A percentile compares a stretch with the other conserved stretches of the same genome.
These are phyloP conservation scores for Rhabdophis nuchalis DNA, from an alignment of 2,797 vertebrate genomes.

Conservation along the genomic window DNA sequence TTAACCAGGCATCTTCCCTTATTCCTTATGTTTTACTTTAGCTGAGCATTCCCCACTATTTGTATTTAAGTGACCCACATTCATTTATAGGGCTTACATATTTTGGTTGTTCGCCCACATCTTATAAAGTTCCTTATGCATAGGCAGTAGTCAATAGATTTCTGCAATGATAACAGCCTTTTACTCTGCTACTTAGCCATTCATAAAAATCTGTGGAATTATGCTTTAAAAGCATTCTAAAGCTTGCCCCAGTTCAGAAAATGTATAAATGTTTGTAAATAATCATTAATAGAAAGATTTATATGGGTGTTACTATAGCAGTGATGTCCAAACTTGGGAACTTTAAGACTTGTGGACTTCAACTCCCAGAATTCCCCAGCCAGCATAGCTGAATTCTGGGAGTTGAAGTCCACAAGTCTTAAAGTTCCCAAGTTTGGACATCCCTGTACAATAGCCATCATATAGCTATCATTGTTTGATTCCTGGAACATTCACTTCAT, in stretches of 20 bases:
- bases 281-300: background rate
- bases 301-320: background rate
- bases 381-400: too few species aligned
- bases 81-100: background rate
- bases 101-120: background rate
- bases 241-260: background rate
- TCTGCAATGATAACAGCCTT: background rate
- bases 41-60: background rate
- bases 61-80: background rate
- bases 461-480: background rate
- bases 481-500: background rate
- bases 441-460: too few species aligned
- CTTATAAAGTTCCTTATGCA: background rate
- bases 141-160: background rate
- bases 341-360: too few species aligned
- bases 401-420: too few species aligned
- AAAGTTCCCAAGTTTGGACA: too few species aligned
- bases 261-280: background rate
- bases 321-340: too few species aligned
- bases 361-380: too few species aligned
- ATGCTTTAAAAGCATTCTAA: background rate
- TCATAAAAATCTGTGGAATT: background rate
- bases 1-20: background rate
- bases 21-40: background rate
- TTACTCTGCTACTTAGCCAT: background rate